These are phyloP conservation scores for Toxonevra muliebris DNA, from an alignment of 2,888 invertebrate species.

Conservation along the genomic window DNA sequence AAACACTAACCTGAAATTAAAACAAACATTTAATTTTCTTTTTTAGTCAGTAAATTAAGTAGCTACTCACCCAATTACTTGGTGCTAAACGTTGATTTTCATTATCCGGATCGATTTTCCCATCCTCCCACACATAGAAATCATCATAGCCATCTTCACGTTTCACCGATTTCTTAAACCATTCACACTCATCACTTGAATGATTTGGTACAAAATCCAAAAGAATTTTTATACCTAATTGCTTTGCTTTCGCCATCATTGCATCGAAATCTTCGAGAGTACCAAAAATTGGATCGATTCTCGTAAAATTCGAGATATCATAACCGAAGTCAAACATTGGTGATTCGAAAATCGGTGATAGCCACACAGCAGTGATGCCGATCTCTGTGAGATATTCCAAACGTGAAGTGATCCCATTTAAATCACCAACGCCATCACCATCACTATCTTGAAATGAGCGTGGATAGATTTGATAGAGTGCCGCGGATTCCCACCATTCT, in stretches of 20 bases:
- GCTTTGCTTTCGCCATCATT: constrained; percentile 68
- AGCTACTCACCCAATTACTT: constrained; percentile 55
- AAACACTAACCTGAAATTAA: constrained; percentile 60
- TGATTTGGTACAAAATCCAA: constrained; percentile 78
- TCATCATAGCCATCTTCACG: constrained; percentile 73
- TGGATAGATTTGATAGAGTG: constrained; percentile 87
- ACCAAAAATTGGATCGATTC: constrained; percentile 72
- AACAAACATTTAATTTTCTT: background rate
- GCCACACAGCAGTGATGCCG: constrained; percentile 74
- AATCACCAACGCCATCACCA: constrained; percentile 85
- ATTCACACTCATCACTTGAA: constrained; percentile 80
- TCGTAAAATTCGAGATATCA: constrained; percentile 76
- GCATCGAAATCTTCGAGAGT: constrained; percentile 74
- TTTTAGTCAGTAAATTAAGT: background rate
- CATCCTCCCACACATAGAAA: constrained; percentile 80
- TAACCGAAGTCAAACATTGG: constrained; percentile 83
- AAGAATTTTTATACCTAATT: constrained; percentile 68
- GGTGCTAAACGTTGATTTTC: constrained; percentile 27
- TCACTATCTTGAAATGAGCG: constrained; percentile 85
- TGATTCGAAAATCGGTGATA: constrained; percentile 79
- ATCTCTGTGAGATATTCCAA: constrained; percentile 74
- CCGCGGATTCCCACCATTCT: constrained; percentile 86
- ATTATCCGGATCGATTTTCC: constrained; percentile 60
- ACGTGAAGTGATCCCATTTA: constrained; percentile 74
- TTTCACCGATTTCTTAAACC: constrained; percentile 81